phyloP scores from a whole-genome alignment of 2,113 vertebrate species.

The Saccopteryx leptura region DNA sequence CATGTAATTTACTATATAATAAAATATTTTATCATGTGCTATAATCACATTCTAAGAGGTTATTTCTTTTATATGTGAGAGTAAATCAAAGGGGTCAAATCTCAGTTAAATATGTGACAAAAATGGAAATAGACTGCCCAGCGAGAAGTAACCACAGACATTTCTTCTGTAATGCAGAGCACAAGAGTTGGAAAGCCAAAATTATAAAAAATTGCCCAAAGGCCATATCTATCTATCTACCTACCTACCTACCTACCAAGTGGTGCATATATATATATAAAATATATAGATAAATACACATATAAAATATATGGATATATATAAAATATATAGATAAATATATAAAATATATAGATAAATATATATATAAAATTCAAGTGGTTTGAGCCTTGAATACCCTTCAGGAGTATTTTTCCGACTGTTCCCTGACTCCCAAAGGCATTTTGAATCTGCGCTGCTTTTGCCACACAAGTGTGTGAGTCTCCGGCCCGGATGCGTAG shows the following conservation, averaged over 20 bases:
- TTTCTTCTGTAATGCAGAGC: background rate
- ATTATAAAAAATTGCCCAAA: background rate
- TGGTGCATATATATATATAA: too few relatives aligned
- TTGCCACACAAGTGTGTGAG: background rate
- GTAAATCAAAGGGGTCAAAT: constrained; percentile 42
- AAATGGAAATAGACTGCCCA: background rate
- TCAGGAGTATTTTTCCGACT: background rate
- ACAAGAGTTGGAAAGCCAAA: background rate
- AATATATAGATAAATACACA: too few relatives aligned
- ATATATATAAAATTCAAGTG: background rate
- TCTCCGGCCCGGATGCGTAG: background rate
- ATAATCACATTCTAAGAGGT: constrained; percentile 47
- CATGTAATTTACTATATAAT: constrained; percentile 49
- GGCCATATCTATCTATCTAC: background rate
- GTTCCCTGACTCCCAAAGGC: background rate
- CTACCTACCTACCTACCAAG: too few relatives aligned
- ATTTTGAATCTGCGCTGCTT: background rate
- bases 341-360: too few relatives aligned
- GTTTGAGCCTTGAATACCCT: background rate
- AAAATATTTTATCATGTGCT: constrained; percentile 56
- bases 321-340: too few relatives aligned
- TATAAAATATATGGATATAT: background rate
- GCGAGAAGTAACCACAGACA: background rate
- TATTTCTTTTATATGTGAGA: constrained; percentile 42
- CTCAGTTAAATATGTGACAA: constrained; percentile 5